Percentiles rank a stretch among this genome's conserved stretches.
Conservation (phyloP, 2,888 invertebrate genomes). For the Ashinkailepas kermadecensis region DNA sequence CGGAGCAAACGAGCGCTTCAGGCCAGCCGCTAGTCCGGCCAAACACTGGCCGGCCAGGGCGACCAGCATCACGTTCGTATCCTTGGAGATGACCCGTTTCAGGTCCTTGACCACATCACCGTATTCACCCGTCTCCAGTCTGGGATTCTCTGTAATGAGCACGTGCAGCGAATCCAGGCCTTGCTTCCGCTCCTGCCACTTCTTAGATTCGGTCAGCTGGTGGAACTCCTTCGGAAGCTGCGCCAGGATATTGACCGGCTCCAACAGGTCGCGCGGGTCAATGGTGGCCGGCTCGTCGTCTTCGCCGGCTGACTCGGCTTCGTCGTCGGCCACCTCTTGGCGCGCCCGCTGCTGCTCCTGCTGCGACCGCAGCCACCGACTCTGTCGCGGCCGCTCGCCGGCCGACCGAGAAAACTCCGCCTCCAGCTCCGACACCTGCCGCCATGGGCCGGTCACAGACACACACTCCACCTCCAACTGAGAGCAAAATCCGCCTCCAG, state of each 20-base stretch:
- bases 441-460: neutral
- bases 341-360: conserved; percentile 58
- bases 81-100: conserved; percentile 83
- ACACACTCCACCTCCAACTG: conserved; percentile 47
- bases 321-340: conserved; percentile 48
- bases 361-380: conserved; percentile 70
- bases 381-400: conserved; percentile 58
- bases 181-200: conserved; percentile 95
- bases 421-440: conserved; percentile 71
- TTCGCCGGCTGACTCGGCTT: conserved; percentile 39
- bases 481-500: conserved; percentile 41
- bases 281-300: conserved; percentile 51
- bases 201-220: conserved; percentile 87
- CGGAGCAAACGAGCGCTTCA: conserved; percentile 76
- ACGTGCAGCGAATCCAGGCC: conserved; percentile 73
- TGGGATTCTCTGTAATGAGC: conserved; percentile 65
- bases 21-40: conserved; percentile 69
- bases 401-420: conserved; percentile 71
- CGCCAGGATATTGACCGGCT: conserved; percentile 85
- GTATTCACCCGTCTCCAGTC: conserved; percentile 85
- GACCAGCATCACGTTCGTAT: conserved; percentile 89
- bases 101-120: conserved; percentile 77
- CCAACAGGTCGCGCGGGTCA: conserved; percentile 83
- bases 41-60: conserved; percentile 77
- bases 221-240: conserved; percentile 92